Percentiles rank a stretch among this genome's conserved stretches.
These are phyloP conservation scores for Agrotis segetum DNA, from an alignment of 2,888 invertebrate species.

Conservation along the genomic window DNA sequence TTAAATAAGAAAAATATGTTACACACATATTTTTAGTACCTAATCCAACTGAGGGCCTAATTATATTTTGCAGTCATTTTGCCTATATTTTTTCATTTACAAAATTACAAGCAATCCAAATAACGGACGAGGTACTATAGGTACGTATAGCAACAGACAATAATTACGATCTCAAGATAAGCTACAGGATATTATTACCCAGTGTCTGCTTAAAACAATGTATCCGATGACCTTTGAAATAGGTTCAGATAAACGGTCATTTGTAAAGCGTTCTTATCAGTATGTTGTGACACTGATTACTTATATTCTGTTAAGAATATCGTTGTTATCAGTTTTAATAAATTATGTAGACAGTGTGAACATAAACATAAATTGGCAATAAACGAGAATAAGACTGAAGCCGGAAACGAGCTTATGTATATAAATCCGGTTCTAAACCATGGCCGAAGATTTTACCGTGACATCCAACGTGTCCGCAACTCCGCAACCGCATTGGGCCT, in stretches of 20 bases:
- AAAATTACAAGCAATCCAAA: too few relatives aligned
- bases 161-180: conserved; percentile 16
- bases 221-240: conserved; percentile 24
- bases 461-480: too few relatives aligned
- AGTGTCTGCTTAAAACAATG: conserved; percentile 29
- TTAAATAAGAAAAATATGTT: too few relatives aligned
- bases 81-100: too few relatives aligned
- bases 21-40: too few relatives aligned
- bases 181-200: conserved; percentile 14
- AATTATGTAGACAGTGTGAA: conserved; percentile 1
- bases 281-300: conserved; percentile 10
- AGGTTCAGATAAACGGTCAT: conserved; percentile 21
- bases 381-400: background rate
- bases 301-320: conserved; percentile 3
- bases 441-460: too few relatives aligned
- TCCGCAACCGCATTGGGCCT: too few relatives aligned
- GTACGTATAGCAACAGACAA: background rate
- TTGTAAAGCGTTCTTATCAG: conserved; percentile 33
- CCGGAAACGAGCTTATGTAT: background rate
- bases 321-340: conserved; percentile 18
- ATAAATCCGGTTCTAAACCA: too few relatives aligned
- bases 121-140: too few relatives aligned
- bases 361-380: background rate
- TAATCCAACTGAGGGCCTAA: too few relatives aligned
- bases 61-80: too few relatives aligned